Conservation (phyloP, 2,113 vertebrate genomes). For the Macaca nemestrina region DNA sequence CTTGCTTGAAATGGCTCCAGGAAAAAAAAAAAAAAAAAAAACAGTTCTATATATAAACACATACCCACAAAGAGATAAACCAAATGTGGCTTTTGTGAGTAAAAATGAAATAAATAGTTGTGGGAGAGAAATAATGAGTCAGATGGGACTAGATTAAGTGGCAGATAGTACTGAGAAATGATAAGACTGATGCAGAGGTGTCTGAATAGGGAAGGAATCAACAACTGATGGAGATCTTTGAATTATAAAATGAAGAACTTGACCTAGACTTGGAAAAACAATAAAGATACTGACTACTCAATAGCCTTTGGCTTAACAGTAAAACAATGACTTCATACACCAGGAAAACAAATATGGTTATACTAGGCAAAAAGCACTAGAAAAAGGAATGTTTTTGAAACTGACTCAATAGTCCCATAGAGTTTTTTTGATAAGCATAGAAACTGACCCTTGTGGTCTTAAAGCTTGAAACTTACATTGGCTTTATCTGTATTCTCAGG, state of each 20-base stretch:
- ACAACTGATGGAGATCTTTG: neutral
- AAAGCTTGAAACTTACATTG: too few relatives aligned
- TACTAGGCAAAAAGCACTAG: neutral
- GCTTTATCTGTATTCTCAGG: too few relatives aligned
- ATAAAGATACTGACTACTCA: neutral
- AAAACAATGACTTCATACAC: neutral
- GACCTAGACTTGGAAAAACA: neutral
- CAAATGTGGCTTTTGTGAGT: slow-evolving; percentile 29
- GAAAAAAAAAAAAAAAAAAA: neutral
- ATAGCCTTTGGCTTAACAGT: neutral
- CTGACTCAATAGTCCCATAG: too few relatives aligned
- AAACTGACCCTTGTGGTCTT: too few relatives aligned
- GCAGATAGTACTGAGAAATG: neutral
- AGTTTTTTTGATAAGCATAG: too few relatives aligned
- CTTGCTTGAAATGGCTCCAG: neutral
- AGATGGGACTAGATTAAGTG: neutral
- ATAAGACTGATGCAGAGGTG: neutral
- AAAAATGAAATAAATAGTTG: slow-evolving; percentile 36
- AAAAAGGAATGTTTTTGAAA: neutral
- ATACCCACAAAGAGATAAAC: neutral
- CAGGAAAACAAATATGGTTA: slow-evolving; percentile 27
- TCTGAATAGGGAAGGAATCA: neutral
- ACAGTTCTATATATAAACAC: slow-evolving; percentile 43
- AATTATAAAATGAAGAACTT: neutral
- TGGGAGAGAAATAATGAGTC: slow-evolving; percentile 37